Evolutionary conservation across 2,888 invertebrate genomes (phyloP).

Genomic region (Tipula confusa): DNA sequence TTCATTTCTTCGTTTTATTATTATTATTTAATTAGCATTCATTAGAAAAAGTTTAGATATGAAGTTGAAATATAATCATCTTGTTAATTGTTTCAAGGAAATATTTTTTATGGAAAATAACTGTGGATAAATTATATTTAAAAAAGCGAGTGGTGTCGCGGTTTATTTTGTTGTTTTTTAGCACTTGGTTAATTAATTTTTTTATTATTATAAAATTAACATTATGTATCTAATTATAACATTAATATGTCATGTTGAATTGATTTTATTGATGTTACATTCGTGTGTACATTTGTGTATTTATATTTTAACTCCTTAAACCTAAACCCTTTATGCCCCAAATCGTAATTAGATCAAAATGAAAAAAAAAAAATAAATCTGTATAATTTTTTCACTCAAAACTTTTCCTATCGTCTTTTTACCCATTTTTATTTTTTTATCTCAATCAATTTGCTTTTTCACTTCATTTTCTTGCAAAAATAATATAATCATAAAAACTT

Average conservation of each 20-base stretch:
- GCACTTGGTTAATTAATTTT: background rate
- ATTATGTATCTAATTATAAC: background rate
- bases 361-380: no score
- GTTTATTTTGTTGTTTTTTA: no score
- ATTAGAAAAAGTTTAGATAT: background rate
- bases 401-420: background rate
- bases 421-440: background rate
- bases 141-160: no score
- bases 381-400: background rate
- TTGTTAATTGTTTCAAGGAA: slow-evolving; percentile 9
- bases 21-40: background rate
- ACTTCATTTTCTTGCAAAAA: background rate
- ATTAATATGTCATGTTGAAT: background rate
- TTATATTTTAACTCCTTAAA: background rate
- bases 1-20: background rate
- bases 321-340: background rate
- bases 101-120: background rate
- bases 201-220: background rate
- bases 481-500: background rate
- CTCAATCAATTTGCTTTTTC: background rate
- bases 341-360: background rate
- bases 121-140: background rate
- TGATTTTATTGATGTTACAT: background rate
- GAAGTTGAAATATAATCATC: background rate
- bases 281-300: background rate